Percentiles rank a stretch among this genome's conserved stretches.
phyloP scores from a whole-genome alignment of 2,113 vertebrate species.

The Apodemus sylvaticus region DNA sequence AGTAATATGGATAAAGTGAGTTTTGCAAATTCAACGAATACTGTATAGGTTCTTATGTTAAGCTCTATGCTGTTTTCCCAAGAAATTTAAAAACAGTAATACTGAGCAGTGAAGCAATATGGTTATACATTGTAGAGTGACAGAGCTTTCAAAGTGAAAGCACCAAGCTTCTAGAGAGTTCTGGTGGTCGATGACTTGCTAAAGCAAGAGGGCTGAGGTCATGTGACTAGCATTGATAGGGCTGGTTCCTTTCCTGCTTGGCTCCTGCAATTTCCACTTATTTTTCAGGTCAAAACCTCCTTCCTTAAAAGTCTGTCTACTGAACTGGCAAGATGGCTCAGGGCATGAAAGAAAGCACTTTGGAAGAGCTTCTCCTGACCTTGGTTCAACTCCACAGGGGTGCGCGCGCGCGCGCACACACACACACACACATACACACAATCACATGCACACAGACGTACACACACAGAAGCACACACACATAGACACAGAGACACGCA shows the following conservation, averaged over 20 bases:
- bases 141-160: background rate
- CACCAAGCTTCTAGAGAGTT: background rate
- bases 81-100: constrained; percentile 8
- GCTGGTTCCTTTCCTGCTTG: background rate
- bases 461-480: background rate
- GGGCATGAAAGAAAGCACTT: background rate
- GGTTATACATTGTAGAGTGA: background rate
- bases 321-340: background rate
- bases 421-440: background rate
- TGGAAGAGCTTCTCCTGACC: background rate
- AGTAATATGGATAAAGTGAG: background rate
- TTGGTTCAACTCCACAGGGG: background rate
- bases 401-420: background rate
- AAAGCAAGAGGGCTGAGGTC: background rate
- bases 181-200: background rate
- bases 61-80: background rate
- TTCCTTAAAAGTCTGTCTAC: background rate
- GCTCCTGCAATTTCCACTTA: background rate
- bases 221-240: background rate
- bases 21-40: background rate
- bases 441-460: background rate
- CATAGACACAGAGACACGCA: background rate
- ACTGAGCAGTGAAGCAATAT: background rate
- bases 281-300: background rate
- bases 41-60: background rate